A percentile compares a stretch with the other conserved stretches of the same genome.
Evolutionary conservation across 2,797 vertebrate genomes (phyloP).

Genomic region (Bradypodion pumilum): DNA sequence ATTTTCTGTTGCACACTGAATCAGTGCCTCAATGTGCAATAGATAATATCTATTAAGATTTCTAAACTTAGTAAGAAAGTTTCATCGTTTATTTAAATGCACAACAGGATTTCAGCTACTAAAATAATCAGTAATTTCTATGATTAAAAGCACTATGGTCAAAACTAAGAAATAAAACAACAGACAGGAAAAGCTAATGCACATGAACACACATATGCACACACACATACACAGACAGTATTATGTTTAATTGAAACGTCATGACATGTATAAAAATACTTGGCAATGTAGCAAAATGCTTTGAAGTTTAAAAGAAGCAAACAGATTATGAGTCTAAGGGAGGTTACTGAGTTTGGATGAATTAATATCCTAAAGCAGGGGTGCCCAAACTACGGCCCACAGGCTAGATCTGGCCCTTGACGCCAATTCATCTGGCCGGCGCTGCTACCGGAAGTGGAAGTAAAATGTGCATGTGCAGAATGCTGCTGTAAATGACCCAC

Average conservation of each 20-base stretch:
- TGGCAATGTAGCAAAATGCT: not conserved
- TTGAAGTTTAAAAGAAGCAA: not conserved
- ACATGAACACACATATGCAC: no score
- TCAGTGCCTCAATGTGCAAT: no score
- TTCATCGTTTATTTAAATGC: no score
- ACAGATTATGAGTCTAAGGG: not conserved
- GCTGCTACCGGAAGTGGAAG: no score
- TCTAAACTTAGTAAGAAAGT: no score
- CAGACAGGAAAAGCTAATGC: not conserved
- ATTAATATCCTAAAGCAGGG: not conserved
- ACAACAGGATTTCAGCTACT: not conserved
- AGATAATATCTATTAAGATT: no score
- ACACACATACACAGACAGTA: not conserved
- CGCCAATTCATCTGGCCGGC: no score
- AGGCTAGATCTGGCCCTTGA: no score
- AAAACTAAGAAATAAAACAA: not conserved
- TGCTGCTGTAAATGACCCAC: no score
- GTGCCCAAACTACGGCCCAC: no score
- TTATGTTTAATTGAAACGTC: not conserved
- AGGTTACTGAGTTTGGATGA: not conserved
- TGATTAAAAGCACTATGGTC: not conserved
- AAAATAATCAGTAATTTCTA: not conserved
- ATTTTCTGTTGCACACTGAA: no score
- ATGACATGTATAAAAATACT: not conserved
- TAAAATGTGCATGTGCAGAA: no score